phyloP scores from a whole-genome alignment of 2,113 vertebrate species.

The Nothobranchius furzeri region DNA sequence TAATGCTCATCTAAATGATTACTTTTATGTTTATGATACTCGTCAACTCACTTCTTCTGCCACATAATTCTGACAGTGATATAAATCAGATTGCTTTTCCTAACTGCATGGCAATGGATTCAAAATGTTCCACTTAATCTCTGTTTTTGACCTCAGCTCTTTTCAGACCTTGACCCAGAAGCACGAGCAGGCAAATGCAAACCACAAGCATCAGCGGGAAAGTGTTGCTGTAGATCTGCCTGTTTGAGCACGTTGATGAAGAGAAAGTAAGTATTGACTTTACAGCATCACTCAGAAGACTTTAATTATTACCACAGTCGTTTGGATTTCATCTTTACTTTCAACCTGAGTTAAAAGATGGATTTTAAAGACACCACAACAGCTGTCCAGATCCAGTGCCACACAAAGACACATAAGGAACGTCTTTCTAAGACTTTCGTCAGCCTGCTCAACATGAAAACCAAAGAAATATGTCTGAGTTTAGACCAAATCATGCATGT shows the following conservation, averaged over 20 bases:
- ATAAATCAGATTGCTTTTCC: no score
- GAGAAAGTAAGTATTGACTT: conserved; percentile 44
- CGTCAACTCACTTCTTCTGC: not conserved
- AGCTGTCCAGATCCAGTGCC: conserved; percentile 1
- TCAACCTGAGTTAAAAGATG: not conserved
- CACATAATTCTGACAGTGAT: no score
- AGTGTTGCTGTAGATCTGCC: not conserved
- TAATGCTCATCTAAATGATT: no score
- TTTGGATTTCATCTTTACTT: not conserved
- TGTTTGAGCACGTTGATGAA: conserved; percentile 5
- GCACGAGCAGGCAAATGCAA: no score
- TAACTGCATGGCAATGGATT: no score
- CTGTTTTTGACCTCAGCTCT: no score
- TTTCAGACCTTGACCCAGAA: no score
- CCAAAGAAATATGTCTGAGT: conserved; percentile 17
- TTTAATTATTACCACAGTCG: not conserved
- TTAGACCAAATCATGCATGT: not conserved
- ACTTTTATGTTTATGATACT: no score
- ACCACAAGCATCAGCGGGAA: no score
- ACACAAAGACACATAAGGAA: not conserved
- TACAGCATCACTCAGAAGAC: conserved; percentile 29
- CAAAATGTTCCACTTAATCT: no score
- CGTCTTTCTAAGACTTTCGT: conserved; percentile 58
- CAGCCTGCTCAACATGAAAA: conserved; percentile 21
- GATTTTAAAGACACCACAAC: not conserved